phyloP scores from a whole-genome alignment of 2,797 vertebrate genomes.

The Falco naumanni region DNA sequence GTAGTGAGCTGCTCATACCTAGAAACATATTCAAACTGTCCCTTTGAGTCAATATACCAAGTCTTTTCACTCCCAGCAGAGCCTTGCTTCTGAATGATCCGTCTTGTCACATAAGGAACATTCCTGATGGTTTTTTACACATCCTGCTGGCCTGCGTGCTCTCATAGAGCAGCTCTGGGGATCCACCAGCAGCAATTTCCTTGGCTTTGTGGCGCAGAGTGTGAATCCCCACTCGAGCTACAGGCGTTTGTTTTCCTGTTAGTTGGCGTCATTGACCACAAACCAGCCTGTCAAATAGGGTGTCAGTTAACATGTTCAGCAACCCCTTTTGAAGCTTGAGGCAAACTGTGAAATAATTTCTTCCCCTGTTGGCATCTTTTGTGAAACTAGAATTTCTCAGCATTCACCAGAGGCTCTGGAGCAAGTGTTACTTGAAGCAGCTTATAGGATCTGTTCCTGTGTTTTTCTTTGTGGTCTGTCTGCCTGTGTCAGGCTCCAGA shows the following conservation, averaged over 20 bases:
- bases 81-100: conserved; percentile 8
- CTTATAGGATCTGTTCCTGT: conserved; percentile 12
- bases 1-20: not conserved
- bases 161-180: not conserved
- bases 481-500: conserved; percentile 58
- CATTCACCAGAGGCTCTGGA: conserved; percentile 48
- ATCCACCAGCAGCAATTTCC: not conserved
- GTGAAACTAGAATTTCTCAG: conserved; percentile 46
- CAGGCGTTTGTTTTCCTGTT: conserved; percentile 33
- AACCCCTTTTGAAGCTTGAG: conserved; percentile 26
- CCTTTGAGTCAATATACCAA: not conserved
- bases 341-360: conserved; percentile 49
- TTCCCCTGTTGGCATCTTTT: conserved; percentile 54
- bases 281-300: conserved; percentile 30
- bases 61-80: not conserved
- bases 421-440: conserved; percentile 53
- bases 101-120: not conserved
- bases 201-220: not conserved
- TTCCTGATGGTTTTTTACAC: not conserved
- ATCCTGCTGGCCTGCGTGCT: not conserved
- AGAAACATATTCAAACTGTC: not conserved
- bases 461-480: conserved; percentile 63
- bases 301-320: conserved; percentile 22
- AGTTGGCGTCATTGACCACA: not conserved
- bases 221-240: not conserved